phyloP scores from a whole-genome alignment of 1,140 invertebrate genomes.

The Caenorhabditis latens region DNA sequence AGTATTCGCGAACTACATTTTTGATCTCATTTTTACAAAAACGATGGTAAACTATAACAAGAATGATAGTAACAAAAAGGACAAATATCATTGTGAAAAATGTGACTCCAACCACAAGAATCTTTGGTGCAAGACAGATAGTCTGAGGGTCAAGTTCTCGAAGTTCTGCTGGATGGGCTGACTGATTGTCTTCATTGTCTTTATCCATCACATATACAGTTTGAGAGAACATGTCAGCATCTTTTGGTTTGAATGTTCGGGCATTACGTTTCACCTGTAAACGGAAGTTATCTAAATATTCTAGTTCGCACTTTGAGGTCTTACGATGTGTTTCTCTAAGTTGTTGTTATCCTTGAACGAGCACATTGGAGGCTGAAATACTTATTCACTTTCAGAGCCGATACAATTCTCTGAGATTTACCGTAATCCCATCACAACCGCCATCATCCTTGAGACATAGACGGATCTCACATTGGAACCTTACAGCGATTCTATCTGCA shows the following conservation, averaged over 20 bases:
- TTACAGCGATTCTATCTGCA: conserved; percentile 75
- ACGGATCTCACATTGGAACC: conserved; percentile 76
- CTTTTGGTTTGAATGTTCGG: conserved; percentile 26
- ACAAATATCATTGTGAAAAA: conserved; percentile 6
- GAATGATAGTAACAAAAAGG: not conserved
- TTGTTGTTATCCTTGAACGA: conserved; percentile 29
- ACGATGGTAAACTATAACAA: conserved; percentile 35
- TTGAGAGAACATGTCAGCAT: conserved; percentile 74
- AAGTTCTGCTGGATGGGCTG: not conserved
- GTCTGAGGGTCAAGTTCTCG: conserved; percentile 16
- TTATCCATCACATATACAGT: conserved; percentile 75
- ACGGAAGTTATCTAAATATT: not conserved
- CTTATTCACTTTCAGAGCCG: not conserved
- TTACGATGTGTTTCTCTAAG: conserved; percentile 52
- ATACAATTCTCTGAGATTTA: conserved; percentile 4
- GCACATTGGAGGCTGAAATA: conserved; percentile 71
- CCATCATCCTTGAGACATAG: conserved; percentile 75
- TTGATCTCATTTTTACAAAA: conserved; percentile 36
- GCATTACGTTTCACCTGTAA: conserved; percentile 45
- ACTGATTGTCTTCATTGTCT: conserved; percentile 49
- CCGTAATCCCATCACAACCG: conserved; percentile 77
- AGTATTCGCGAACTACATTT: conserved; percentile 27
- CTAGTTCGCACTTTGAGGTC: no score
- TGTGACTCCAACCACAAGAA: conserved; percentile 2
- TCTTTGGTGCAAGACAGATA: not conserved